These are phyloP conservation scores for Oncorhynchus keta DNA, from an alignment of 2,113 vertebrate genomes.

Conservation along the genomic window DNA sequence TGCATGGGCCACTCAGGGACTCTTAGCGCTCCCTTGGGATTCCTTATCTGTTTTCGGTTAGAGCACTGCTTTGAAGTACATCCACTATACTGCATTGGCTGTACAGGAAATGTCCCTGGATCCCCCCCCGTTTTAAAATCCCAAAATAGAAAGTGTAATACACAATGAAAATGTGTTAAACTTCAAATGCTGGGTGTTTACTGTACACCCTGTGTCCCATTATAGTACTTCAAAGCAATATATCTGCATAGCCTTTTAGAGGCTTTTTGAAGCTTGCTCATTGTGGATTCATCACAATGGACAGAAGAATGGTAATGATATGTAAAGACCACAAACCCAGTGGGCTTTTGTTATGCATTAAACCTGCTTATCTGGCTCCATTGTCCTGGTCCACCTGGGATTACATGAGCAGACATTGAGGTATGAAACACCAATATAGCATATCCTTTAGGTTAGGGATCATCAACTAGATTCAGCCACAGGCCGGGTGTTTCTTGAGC, in stretches of 20 bases:
- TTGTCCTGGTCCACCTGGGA: slow-evolving; percentile 15
- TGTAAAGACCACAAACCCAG: not conserved
- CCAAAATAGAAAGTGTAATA: too few species aligned
- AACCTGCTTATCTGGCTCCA: not conserved
- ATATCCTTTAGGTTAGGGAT: not conserved
- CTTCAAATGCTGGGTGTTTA: not conserved
- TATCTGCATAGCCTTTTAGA: not conserved
- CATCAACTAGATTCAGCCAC: too few species aligned
- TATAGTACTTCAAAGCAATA: not conserved
- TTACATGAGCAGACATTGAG: not conserved
- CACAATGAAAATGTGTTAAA: too few species aligned
- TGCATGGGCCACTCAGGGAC: not conserved
- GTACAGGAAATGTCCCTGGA: not conserved
- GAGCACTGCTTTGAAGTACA: not conserved
- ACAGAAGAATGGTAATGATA: not conserved
- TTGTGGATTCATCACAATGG: not conserved
- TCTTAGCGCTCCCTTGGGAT: not conserved
- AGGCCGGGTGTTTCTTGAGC: too few species aligned
- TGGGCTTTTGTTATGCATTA: slow-evolving; percentile 1
- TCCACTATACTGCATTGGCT: not conserved
- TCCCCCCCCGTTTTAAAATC: not conserved
- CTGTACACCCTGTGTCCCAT: not conserved
- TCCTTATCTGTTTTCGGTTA: not conserved
- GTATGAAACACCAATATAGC: not conserved
- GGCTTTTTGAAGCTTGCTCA: not conserved